A percentile compares a stretch with the other conserved stretches of the same genome.
phyloP scores from a whole-genome alignment of 2,888 invertebrate species.

The Acanthacorydalis orientalis region DNA sequence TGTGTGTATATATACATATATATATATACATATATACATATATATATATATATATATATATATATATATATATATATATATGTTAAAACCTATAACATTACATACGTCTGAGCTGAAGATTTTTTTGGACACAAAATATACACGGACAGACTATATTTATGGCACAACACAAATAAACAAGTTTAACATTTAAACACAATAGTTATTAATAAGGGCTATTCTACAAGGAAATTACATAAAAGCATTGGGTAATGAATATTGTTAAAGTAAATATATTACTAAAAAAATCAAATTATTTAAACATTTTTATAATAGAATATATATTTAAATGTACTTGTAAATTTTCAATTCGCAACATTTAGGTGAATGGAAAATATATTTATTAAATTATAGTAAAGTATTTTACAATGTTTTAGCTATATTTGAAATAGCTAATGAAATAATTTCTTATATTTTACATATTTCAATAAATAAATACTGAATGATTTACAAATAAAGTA shows the following conservation, averaged over 20 bases:
- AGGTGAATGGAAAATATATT: no score
- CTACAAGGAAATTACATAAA: neutral
- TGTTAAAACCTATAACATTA: neutral
- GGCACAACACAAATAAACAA: slow-evolving; percentile 7
- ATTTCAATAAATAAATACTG: no score
- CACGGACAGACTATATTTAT: neutral
- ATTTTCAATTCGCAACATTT: neutral
- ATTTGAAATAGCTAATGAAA: no score
- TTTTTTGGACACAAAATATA: neutral
- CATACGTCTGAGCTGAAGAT: neutral
- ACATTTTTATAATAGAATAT: neutral
- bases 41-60: neutral
- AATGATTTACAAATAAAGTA: no score
- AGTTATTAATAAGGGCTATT: slow-evolving; percentile 4
- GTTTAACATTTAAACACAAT: slow-evolving; percentile 1
- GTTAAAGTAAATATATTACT: neutral
- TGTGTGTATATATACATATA: neutral
- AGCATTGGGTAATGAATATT: neutral
- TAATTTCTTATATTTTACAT: no score
- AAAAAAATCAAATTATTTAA: neutral
- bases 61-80: neutral
- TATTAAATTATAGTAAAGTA: no score
- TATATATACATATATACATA: neutral
- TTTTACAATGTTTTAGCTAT: no score
- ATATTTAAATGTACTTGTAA: neutral